Conservation (phyloP, 2,888 invertebrate species). For the Empis stercorea region DNA sequence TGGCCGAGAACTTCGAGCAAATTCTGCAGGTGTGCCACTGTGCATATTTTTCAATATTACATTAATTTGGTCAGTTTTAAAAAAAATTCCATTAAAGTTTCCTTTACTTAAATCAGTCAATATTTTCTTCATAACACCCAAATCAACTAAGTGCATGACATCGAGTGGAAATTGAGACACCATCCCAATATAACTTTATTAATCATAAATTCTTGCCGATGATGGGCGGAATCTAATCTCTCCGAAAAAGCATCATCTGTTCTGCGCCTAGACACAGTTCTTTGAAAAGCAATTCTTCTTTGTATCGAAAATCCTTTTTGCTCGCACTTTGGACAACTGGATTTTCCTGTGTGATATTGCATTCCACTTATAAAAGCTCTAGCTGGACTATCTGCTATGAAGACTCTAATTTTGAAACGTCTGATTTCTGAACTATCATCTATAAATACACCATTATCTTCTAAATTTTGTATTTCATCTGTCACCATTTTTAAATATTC, state of each 20-base stretch:
- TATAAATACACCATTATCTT: background rate
- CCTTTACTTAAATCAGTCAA: too few relatives aligned
- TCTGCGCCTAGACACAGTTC: background rate
- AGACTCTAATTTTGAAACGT: background rate
- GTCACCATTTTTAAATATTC: background rate
- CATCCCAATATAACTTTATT: conserved; percentile 2
- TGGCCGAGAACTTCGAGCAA: background rate
- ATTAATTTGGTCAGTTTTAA: too few relatives aligned
- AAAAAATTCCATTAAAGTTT: too few relatives aligned
- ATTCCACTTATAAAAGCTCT: conserved; percentile 3
- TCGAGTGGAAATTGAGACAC: too few relatives aligned
- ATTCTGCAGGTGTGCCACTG: background rate
- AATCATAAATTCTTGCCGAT: background rate
- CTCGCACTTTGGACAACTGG: conserved; percentile 2
- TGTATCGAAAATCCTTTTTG: background rate
- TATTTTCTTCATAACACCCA: background rate
- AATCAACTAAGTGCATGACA: too few relatives aligned
- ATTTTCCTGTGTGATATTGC: conserved; percentile 1
- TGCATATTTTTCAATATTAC: background rate
- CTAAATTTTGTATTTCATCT: background rate
- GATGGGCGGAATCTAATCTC: background rate
- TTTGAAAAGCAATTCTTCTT: background rate
- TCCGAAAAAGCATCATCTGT: background rate
- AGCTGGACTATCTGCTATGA: conserved; percentile 2
- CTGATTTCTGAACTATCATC: background rate